Base-by-base conservation (phyloP, 2,888 invertebrate genomes). In the Magallana nippona region DNA sequence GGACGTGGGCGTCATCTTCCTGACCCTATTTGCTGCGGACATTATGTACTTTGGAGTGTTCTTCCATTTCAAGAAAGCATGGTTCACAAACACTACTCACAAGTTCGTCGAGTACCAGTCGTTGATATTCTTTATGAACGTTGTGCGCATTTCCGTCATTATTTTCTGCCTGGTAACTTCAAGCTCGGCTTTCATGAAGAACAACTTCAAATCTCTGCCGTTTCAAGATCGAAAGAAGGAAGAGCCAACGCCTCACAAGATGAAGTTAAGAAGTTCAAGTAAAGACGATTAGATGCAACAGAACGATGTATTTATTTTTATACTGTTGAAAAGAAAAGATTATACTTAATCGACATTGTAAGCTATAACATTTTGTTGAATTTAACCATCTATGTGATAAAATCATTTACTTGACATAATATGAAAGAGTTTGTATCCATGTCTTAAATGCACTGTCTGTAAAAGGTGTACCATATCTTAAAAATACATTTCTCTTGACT, bases 161-260 rank as follows among this genome's bases (percentile, higher is more conserved):
- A 22, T 85, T n/a, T 85, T 83, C 55, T 85, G 85, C 55, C 44
- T 85, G n/a, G 77, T 84, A 1, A 84, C 82, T 55, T 81, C 85
- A 11, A 79, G 83, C 27, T 83, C 85, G 2, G 62, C 27, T 19
- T 85, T 85, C 63, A 82, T 84, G 3, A 79, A 78, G 55, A 83
- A 83, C 60, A 83, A 78, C 44, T 78, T 85, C 56, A 83, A 77
- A 60, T 80, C 82, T 17, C n/a, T 77, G 27, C 63, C 63, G 27
- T 63, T 19, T 22, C 63, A 10, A 22, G 27, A 27, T 2, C 63
- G 22, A 10, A 63, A 63, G 22, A 63, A 63, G 22, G 63, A 63
- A 1, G 63, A 19, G 13, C 63, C 63, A 3, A 63, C 63, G 22
- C 63, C 63, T 22, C 63, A 63, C 11, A 22, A 10, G 22, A 63